Conservation (phyloP, 2,888 invertebrate species). For the Lomographa bimaculata region DNA sequence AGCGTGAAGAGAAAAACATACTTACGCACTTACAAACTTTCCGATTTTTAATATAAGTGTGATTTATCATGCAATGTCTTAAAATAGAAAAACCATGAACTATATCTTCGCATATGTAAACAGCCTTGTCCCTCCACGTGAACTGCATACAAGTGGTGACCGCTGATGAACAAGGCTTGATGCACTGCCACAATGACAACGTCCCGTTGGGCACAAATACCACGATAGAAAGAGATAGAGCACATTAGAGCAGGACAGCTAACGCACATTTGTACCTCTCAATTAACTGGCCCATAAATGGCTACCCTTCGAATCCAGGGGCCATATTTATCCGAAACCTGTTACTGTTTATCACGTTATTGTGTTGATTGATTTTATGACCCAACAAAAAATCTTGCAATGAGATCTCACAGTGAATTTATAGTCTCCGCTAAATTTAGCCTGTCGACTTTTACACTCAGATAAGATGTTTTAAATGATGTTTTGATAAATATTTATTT, state of each 20-base stretch:
- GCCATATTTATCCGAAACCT: too few species aligned
- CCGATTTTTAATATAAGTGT: too few species aligned
- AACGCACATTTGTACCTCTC: constrained; percentile 3
- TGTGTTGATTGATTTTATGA: constrained; percentile 6
- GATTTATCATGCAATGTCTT: too few species aligned
- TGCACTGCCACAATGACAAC: constrained; percentile 31
- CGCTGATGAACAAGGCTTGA: constrained; percentile 33
- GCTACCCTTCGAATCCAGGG: too few species aligned
- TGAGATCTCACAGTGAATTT: constrained; percentile 12
- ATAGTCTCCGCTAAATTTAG: constrained; percentile 8
- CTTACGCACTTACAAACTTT: too few species aligned
- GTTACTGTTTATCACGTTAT: constrained; percentile 8
- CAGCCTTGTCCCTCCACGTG: constrained; percentile 38
- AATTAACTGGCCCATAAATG: constrained; percentile 4
- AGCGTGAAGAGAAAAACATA: too few species aligned
- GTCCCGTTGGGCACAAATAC: constrained; percentile 50
- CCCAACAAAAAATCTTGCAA: background rate
- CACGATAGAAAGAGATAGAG: constrained; percentile 36
- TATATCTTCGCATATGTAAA: too few species aligned
- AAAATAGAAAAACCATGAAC: too few species aligned
- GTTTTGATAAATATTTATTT: constrained; percentile 18
- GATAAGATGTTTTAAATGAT: too few species aligned
- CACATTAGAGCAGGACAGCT: constrained; percentile 6
- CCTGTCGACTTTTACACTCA: constrained; percentile 9
- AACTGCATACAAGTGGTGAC: constrained; percentile 40